Conservation (phyloP, 2,888 invertebrate species). For the Rutpela maculata region DNA sequence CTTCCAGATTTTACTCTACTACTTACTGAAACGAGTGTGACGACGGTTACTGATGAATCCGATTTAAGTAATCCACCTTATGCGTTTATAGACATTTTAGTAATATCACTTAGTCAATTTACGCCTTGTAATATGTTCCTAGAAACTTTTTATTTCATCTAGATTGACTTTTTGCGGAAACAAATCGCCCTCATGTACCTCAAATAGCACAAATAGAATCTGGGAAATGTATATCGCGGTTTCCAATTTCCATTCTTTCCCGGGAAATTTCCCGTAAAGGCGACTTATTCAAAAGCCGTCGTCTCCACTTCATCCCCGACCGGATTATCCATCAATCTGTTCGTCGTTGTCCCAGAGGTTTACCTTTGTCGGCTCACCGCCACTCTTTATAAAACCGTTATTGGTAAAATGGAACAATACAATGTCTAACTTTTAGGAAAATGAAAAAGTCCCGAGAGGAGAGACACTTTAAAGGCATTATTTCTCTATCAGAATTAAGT, state of each 20-base stretch:
- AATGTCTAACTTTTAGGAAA: neutral
- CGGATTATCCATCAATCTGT: constrained; percentile 38
- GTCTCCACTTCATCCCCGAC: constrained; percentile 4
- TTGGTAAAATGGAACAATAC: constrained; percentile 11
- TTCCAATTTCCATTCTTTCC: constrained; percentile 8
- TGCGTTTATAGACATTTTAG: no score
- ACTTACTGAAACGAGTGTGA: no score
- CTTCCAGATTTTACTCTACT: no score
- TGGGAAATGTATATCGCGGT: constrained; percentile 16
- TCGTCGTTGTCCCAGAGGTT: constrained; percentile 27
- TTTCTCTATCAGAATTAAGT: no score
- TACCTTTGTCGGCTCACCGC: constrained; percentile 33
- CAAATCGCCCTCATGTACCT: constrained; percentile 6
- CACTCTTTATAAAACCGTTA: constrained; percentile 36
- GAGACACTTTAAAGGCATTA: no score
- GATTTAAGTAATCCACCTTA: no score
- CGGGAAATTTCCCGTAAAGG: neutral
- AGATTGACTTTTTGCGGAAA: neutral
- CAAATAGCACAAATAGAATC: constrained; percentile 11
- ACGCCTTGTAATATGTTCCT: neutral
- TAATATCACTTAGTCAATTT: no score
- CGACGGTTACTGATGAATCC: no score
- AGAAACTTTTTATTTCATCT: neutral
- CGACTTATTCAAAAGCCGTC: constrained; percentile 11
- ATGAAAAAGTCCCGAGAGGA: no score